Conservation (phyloP, 2,113 vertebrate species). For the Boleophthalmus pectinirostris region DNA sequence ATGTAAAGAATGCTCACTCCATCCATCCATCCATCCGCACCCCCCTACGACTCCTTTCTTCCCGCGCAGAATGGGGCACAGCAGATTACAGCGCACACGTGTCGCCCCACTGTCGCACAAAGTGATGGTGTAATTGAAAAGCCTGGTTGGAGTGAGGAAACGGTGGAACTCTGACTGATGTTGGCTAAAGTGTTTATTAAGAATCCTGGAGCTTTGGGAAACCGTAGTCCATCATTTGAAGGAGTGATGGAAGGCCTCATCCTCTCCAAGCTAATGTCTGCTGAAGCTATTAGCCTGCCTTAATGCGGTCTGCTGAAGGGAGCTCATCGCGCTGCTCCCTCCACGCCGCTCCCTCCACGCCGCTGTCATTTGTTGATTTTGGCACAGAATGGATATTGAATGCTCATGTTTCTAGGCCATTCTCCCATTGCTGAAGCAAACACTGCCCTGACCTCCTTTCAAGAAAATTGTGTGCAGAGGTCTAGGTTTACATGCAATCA, state of each 20-base stretch:
- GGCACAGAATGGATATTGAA: constrained; percentile 30
- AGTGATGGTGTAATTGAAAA: constrained; percentile 39
- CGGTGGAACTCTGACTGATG: constrained; percentile 35
- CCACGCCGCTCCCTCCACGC: constrained; percentile 22
- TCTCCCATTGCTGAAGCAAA: neutral
- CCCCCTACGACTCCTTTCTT: neutral
- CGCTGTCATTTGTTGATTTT: constrained; percentile 37
- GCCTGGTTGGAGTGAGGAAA: constrained; percentile 4
- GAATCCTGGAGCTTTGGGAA: constrained; percentile 16
- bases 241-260: constrained; percentile 39
- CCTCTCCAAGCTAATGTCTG: constrained; percentile 44
- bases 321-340: constrained; percentile 17
- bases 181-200: constrained; percentile 39
- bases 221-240: constrained; percentile 35
- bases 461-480: neutral
- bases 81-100: constrained; percentile 1
- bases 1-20: constrained; percentile 15
- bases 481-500: neutral
- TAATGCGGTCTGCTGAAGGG: constrained; percentile 45
- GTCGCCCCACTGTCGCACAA: constrained; percentile 8
- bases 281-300: constrained; percentile 39
- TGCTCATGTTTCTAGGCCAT: constrained; percentile 26
- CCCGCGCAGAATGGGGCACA: constrained; percentile 3
- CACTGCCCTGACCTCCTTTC: neutral
- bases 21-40: constrained; percentile 6